Evolutionary conservation across 2,888 invertebrate genomes (phyloP), one percentile per base, ranked within the genome.

Genomic region (Apodemia mormo): DNA sequence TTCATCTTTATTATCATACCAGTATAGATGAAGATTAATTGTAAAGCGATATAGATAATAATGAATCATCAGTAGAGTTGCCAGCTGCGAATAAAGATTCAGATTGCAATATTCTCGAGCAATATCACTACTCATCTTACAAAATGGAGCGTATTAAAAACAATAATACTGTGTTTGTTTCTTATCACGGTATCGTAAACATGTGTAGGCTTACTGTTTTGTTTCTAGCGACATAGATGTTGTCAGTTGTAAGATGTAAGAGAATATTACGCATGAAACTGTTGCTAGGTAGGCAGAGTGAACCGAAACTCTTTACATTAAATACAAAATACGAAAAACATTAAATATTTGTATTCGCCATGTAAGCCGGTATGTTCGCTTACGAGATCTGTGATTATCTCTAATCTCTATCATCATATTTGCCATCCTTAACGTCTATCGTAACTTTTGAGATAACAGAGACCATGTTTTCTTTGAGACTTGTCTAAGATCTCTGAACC

Each of bases 11-110:
- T 74, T 72, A 71, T 72, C 70, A 78, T 74, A 75, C 33, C 64
- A 68, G 69, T 76, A 77, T 75, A 78, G 78, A 72, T 66, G 69
- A 74, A 74, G 73, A 79, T 74, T 74, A 74, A 76, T 76, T 71
- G 74, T 72, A 73, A 76, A 76, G 78, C 77, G 78, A 81, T 79
- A 80, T 83, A 82, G 80, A 82, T 76, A 78, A 71, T 74, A 82
- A 82, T 90, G 90, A 91, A 83, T 92, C 90, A 91, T 83, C 81
- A 74, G 77, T 78, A 78, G 77, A 78, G 80, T 78, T 80, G 84
- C 85, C 88, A 88, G 88, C 87, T 88, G 89, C 83, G 82, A 85
- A 84, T 82, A 83, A 83, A 84, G 82, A 85, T 80, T 89, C 85
- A 75, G 81, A 85, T 88, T 88, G 86, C 86, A 86, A 83, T 76